Conservation (phyloP, 2,888 invertebrate species). For the Dryocosmus kuriphilus region DNA sequence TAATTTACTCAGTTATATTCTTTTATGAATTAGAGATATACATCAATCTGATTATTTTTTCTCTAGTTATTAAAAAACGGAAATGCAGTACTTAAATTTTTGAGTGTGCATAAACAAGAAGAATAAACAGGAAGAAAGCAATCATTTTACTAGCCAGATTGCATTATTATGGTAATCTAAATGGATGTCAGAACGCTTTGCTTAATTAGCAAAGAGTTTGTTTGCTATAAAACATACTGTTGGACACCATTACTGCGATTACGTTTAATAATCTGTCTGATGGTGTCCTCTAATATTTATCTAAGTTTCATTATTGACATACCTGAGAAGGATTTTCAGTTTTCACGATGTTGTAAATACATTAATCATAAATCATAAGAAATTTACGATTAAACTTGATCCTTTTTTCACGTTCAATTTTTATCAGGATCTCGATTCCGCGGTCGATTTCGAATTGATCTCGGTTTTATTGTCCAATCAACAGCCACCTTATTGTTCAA, state of each 20-base stretch:
- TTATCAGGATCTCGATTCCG: too few species aligned
- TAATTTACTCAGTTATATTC: not conserved
- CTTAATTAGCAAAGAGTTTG: constrained; percentile 33
- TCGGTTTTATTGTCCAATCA: too few species aligned
- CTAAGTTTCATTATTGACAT: not conserved
- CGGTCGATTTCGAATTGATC: too few species aligned
- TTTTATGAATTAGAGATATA: not conserved
- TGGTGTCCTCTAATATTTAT: constrained; percentile 22
- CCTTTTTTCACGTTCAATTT: too few species aligned
- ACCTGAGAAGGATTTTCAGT: not conserved
- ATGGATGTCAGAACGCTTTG: constrained; percentile 24
- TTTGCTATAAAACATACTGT: constrained; percentile 23
- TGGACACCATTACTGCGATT: constrained; percentile 37
- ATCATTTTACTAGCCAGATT: constrained; percentile 5
- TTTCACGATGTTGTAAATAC: not conserved
- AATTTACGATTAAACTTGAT: too few species aligned
- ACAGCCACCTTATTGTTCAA: too few species aligned
- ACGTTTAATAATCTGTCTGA: constrained; percentile 28
- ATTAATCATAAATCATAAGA: constrained; percentile 7
- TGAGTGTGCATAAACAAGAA: not conserved
- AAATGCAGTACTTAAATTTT: not conserved
- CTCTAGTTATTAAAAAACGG: not conserved
- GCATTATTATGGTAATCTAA: constrained; percentile 14
- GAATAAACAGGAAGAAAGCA: constrained; percentile 11
- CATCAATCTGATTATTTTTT: not conserved